phyloP scores from a whole-genome alignment of 2,888 invertebrate genomes.

The Theretra japonica region DNA sequence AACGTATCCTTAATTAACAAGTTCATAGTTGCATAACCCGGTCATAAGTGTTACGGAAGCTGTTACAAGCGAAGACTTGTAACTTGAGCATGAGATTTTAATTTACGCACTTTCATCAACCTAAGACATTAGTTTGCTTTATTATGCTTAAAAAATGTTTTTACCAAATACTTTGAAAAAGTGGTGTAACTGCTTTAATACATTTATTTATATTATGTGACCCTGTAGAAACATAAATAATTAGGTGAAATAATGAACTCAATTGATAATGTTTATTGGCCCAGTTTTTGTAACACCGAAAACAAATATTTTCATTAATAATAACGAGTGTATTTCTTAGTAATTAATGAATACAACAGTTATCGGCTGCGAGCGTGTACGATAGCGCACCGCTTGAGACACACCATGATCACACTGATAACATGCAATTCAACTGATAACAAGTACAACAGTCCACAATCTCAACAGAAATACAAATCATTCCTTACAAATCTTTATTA shows the following conservation, averaged over 20 bases:
- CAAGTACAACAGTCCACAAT: background rate
- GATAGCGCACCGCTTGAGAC: background rate
- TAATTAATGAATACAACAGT: background rate
- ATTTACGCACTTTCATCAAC: no score
- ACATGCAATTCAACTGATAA: background rate
- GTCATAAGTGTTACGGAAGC: no score
- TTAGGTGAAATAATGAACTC: background rate
- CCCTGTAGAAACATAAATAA: background rate
- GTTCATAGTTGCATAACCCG: no score
- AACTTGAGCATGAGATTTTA: no score
- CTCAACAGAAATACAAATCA: background rate
- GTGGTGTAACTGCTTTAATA: no score
- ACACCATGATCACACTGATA: background rate
- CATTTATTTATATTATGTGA: background rate
- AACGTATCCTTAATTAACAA: no score
- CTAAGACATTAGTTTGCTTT: no score
- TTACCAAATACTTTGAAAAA: no score
- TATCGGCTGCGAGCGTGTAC: background rate
- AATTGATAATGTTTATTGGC: slow-evolving; percentile 2
- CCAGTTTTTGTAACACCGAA: slow-evolving; percentile 8
- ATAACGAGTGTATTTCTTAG: background rate
- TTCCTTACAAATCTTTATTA: background rate
- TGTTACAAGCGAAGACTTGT: no score
- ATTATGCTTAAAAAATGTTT: no score
- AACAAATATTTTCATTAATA: slow-evolving; percentile 8